Percentiles rank a stretch among this genome's conserved stretches.
Evolutionary conservation across 2,113 vertebrate genomes (phyloP).

Genomic region (Paracanthobrama guichenoti): DNA sequence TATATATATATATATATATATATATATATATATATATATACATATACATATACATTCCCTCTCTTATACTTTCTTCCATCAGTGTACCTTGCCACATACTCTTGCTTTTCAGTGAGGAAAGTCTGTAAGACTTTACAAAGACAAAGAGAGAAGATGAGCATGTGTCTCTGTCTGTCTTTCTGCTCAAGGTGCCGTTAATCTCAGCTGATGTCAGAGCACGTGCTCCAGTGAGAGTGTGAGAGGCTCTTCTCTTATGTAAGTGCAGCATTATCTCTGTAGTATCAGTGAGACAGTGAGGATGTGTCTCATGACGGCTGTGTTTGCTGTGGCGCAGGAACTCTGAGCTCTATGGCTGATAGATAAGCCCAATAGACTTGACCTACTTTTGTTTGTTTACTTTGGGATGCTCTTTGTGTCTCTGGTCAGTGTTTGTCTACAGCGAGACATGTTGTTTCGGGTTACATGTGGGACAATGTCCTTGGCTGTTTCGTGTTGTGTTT

Average conservation of each 20-base stretch:
- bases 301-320: neutral
- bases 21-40: too few relatives aligned
- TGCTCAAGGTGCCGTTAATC: neutral
- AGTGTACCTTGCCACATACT: neutral
- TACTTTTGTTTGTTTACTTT: conserved; percentile 30
- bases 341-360: conserved; percentile 36
- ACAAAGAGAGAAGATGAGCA: neutral
- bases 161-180: neutral
- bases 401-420: conserved; percentile 23
- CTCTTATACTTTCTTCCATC: neutral
- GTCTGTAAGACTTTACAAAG: neutral
- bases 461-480: conserved; percentile 4
- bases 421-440: conserved; percentile 34
- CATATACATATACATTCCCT: neutral
- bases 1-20: too few relatives aligned
- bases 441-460: conserved; percentile 12
- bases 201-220: neutral
- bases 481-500: neutral
- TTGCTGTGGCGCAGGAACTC: conserved; percentile 14
- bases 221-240: neutral
- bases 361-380: conserved; percentile 41
- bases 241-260: conserved; percentile 5
- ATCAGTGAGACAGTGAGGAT: neutral
- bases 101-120: neutral
- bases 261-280: conserved; percentile 14